Evolutionary conservation across 2,797 vertebrate genomes (phyloP).

Genomic region (Hipposideros larvatus): DNA sequence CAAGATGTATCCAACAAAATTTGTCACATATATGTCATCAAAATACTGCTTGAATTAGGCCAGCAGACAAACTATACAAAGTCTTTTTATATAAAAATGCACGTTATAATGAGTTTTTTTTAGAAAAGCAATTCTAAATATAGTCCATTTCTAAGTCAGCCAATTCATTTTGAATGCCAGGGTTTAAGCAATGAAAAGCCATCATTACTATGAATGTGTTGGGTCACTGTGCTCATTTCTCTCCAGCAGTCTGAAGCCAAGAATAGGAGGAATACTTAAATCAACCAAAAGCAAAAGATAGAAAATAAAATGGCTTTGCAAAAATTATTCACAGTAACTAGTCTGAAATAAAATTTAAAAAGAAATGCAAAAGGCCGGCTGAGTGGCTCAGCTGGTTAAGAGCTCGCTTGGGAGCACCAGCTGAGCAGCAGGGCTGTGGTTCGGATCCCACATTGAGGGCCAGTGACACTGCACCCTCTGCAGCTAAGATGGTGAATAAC

Average conservation of each 20-base stretch:
- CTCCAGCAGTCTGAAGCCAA: neutral
- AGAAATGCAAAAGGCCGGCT: neutral
- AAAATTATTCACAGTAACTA: conserved; percentile 11
- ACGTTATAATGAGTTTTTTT: neutral
- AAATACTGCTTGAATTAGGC: neutral
- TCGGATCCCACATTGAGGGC: too few relatives aligned
- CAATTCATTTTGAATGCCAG: neutral
- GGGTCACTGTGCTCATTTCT: neutral
- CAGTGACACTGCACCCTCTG: too few relatives aligned
- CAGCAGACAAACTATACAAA: neutral
- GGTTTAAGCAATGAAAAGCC: neutral
- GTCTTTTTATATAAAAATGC: neutral
- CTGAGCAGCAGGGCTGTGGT: too few relatives aligned
- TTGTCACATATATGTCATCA: neutral
- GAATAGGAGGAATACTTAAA: neutral
- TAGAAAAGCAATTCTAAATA: neutral
- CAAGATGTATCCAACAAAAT: neutral
- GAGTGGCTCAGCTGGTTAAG: too few relatives aligned
- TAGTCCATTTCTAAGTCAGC: neutral
- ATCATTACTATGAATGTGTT: neutral
- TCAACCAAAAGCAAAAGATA: neutral
- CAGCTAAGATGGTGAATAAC: too few relatives aligned
- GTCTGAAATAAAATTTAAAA: neutral
- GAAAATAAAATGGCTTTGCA: neutral
- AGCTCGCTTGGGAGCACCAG: too few relatives aligned